Evolutionary conservation across 2,888 invertebrate genomes (phyloP).

Genomic region (Rugalucina vietnamica): DNA sequence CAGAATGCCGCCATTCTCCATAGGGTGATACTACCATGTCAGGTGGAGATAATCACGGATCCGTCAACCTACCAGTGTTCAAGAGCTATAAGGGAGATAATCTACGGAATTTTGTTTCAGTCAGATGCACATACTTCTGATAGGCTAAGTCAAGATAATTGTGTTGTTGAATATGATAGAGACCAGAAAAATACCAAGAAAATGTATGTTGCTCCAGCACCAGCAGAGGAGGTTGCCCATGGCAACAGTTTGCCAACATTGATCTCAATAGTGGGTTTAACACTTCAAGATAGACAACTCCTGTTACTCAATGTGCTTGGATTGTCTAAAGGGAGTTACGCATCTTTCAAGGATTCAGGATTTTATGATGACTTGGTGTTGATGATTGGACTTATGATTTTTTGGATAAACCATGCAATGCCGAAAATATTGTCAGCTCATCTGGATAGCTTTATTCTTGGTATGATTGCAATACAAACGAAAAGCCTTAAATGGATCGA

Average conservation of each 20-base stretch:
- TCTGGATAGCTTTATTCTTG: constrained; percentile 61
- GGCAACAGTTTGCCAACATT: constrained; percentile 58
- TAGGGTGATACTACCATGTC: constrained; percentile 76
- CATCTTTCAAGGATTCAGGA: not conserved
- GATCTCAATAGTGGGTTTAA: constrained; percentile 30
- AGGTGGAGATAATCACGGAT: constrained; percentile 76
- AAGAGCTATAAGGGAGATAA: constrained; percentile 69
- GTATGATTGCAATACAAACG: constrained; percentile 54
- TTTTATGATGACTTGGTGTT: constrained; percentile 15
- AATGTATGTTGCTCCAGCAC: constrained; percentile 55
- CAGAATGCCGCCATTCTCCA: constrained; percentile 84
- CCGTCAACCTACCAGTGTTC: constrained; percentile 76
- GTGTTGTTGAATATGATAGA: constrained; percentile 75
- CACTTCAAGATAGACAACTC: constrained; percentile 19
- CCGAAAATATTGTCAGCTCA: constrained; percentile 68
- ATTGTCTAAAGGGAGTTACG: not conserved
- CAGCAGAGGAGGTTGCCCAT: not conserved
- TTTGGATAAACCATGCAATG: constrained; percentile 70
- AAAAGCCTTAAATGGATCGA: constrained; percentile 47
- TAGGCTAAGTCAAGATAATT: not conserved
- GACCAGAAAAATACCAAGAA: constrained; percentile 67
- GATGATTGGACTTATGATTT: constrained; percentile 53
- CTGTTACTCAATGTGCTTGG: not conserved
- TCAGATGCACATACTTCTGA: not conserved
- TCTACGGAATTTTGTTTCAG: constrained; percentile 73